These are phyloP conservation scores for Apostichopus leukothele DNA, from an alignment of 53 echinoderm and acorn worm genomes.

Conservation along the genomic window DNA sequence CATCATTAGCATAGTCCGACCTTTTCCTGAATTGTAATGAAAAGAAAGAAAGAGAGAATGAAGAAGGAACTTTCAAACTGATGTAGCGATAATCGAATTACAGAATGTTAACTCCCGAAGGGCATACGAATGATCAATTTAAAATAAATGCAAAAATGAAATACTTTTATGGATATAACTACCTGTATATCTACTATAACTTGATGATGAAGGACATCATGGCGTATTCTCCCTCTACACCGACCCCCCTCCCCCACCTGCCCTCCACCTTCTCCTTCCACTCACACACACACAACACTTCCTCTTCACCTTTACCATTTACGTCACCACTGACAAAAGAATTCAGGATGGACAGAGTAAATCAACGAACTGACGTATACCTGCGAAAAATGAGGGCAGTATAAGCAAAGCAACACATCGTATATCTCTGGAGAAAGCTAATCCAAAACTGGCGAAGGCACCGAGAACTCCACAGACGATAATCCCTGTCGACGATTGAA, in stretches of 20 bases:
- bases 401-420: constrained; percentile 82
- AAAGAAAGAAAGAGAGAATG: background rate
- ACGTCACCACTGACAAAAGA: too few relatives aligned
- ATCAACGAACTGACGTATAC: constrained; percentile 30
- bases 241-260: background rate
- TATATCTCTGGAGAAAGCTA: constrained; percentile 71
- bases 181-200: too few relatives aligned
- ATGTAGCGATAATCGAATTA: too few relatives aligned
- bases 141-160: too few relatives aligned
- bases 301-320: too few relatives aligned
- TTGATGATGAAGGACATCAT: background rate
- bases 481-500: constrained; percentile 58
- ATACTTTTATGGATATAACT: too few relatives aligned
- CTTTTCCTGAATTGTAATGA: constrained; percentile 62
- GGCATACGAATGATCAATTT: too few relatives aligned
- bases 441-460: constrained; percentile 68
- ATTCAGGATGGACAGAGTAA: too few relatives aligned
- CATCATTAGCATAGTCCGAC: constrained; percentile 79
- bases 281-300: too few relatives aligned
- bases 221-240: background rate
- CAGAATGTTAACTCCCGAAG: too few relatives aligned
- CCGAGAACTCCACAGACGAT: constrained; percentile 58
- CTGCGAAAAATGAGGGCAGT: constrained; percentile 82
- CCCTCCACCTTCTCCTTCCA: too few relatives aligned
- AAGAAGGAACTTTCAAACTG: background rate